Conservation (phyloP, 2,888 invertebrate genomes). For the Catocala sponsa region DNA sequence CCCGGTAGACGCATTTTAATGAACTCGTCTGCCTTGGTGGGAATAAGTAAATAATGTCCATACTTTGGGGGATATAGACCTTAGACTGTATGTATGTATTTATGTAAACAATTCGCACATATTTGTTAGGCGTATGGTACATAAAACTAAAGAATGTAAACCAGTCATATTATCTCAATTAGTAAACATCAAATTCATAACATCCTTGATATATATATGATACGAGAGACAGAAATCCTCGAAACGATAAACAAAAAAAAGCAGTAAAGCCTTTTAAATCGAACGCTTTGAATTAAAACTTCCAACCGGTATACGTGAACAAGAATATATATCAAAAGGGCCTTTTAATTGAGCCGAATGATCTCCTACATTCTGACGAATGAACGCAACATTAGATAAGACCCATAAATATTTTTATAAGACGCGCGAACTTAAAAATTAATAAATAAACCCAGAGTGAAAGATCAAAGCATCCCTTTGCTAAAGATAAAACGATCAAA, state of each 20-base stretch:
- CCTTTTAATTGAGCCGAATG: constrained; percentile 14
- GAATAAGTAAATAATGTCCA: too few relatives aligned
- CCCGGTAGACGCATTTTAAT: too few relatives aligned
- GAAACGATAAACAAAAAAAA: neutral
- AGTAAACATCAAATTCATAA: too few relatives aligned
- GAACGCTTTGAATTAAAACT: constrained; percentile 12
- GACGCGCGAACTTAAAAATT: constrained; percentile 31
- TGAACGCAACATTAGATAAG: constrained; percentile 36
- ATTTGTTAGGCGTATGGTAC: too few relatives aligned
- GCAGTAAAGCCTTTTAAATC: neutral
- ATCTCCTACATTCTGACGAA: constrained; percentile 35
- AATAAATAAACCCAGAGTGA: constrained; percentile 35
- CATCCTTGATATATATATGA: too few relatives aligned
- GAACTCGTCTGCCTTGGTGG: too few relatives aligned
- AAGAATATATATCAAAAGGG: constrained; percentile 6
- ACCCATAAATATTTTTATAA: constrained; percentile 32
- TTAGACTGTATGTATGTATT: too few relatives aligned
- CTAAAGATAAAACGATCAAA: constrained; percentile 51
- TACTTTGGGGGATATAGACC: too few relatives aligned
- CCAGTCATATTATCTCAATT: too few relatives aligned
- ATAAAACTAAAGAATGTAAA: too few relatives aligned
- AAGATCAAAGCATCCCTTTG: constrained; percentile 52
- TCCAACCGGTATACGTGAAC: constrained; percentile 2
- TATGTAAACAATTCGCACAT: too few relatives aligned
- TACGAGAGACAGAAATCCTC: too few relatives aligned